Conservation (phyloP, 37 sponge, comb jelly and placozoan species). For the Cliona cf. orientalis region DNA sequence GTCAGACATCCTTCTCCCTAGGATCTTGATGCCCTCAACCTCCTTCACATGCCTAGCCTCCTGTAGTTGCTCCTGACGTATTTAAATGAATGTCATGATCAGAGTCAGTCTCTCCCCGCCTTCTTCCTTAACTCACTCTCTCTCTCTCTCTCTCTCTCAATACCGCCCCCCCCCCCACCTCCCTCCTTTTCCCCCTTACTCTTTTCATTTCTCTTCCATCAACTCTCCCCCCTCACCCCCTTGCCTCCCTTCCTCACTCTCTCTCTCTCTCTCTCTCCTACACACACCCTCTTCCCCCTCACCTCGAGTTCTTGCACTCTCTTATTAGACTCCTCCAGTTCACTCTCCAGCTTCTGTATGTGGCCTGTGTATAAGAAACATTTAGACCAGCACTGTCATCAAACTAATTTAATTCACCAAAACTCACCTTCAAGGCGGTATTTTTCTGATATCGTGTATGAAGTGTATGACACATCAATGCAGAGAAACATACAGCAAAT, state of each 20-base stretch:
- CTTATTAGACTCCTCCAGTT: background rate
- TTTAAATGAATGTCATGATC: too few relatives aligned
- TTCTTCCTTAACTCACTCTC: background rate
- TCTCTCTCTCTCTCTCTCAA: background rate
- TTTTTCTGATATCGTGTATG: too few relatives aligned
- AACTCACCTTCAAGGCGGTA: too few relatives aligned
- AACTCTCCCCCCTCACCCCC: background rate
- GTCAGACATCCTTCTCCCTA: slow-evolving; percentile 3
- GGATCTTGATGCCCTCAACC: background rate
- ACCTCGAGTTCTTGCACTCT: background rate
- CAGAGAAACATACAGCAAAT: too few relatives aligned
- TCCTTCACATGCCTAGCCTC: background rate
- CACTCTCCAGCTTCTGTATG: background rate
- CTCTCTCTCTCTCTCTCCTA: background rate
- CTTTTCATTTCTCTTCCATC: background rate
- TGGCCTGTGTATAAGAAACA: background rate
- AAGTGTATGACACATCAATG: too few relatives aligned
- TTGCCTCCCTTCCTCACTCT: background rate
- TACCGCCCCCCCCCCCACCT: background rate
- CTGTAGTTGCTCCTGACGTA: too few relatives aligned
- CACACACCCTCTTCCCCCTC: too few relatives aligned
- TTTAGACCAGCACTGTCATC: background rate
- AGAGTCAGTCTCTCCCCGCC: too few relatives aligned
- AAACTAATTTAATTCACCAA: too few relatives aligned
- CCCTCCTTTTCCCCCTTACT: background rate